A percentile compares a stretch with the other conserved stretches of the same genome.
Conservation (phyloP, 2,113 vertebrate genomes). For the Zosterops lateralis region DNA sequence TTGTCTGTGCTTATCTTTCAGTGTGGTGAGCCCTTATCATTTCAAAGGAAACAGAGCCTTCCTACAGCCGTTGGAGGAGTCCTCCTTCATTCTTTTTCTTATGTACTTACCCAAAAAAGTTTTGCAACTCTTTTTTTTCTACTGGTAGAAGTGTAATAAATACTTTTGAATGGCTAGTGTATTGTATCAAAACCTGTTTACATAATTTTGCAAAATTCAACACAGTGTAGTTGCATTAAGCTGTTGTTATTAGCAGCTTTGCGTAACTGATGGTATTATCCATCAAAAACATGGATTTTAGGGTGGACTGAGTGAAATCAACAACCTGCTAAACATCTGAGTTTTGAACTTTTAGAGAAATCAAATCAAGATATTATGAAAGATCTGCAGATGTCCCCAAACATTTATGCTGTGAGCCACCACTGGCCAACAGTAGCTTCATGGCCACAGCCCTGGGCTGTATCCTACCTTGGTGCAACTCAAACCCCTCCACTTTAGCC, state of each 20-base stretch:
- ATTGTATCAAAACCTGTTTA: not conserved
- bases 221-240: not conserved
- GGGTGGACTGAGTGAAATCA: not conserved
- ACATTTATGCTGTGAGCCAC: not conserved
- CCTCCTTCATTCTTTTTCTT: not conserved
- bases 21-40: not conserved
- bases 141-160: not conserved
- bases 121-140: not conserved
- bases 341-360: not conserved
- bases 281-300: not conserved
- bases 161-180: not conserved
- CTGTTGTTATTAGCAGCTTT: accelerated
- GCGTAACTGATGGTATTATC: accelerated
- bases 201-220: not conserved
- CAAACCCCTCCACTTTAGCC: not conserved
- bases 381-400: not conserved
- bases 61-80: not conserved
- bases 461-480: not conserved
- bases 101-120: not conserved
- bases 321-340: not conserved
- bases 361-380: not conserved
- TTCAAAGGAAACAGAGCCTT: not conserved
- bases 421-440: not conserved
- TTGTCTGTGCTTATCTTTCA: not conserved
- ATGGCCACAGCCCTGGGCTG: not conserved